These are phyloP conservation scores for Mus caroli DNA, from an alignment of 2,797 vertebrate species.

Conservation along the genomic window DNA sequence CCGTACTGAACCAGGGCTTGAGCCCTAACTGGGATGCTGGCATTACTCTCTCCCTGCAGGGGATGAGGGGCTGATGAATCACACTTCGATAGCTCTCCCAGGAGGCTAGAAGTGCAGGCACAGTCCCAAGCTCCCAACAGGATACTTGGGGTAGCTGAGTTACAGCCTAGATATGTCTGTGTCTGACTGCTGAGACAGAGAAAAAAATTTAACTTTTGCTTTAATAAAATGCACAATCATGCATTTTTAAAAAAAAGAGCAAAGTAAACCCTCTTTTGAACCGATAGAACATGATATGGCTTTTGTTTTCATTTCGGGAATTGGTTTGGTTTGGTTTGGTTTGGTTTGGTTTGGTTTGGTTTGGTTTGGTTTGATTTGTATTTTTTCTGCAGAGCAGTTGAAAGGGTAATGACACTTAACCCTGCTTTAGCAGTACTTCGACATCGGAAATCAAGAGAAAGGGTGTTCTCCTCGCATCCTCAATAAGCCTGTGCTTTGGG, in stretches of 20 bases:
- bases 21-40: conserved; percentile 66
- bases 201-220: conserved; percentile 21
- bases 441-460: not conserved
- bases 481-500: not conserved
- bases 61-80: conserved; percentile 63
- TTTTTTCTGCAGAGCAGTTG: conserved; percentile 35
- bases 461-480: not conserved
- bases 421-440: not conserved
- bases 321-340: not conserved
- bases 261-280: conserved; percentile 20
- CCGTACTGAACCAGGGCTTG: conserved; percentile 71
- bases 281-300: not conserved
- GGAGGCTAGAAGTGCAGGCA: too few relatives aligned
- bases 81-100: conserved; percentile 58
- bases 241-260: conserved; percentile 44
- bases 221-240: conserved; percentile 53
- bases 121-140: not conserved
- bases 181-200: conserved; percentile 51
- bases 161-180: not conserved
- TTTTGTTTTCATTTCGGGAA: not conserved
- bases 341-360: not conserved
- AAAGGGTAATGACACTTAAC: not conserved
- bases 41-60: conserved; percentile 72
- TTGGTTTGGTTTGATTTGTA: not conserved
- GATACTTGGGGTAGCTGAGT: not conserved